Percentiles rank a stretch among this genome's conserved stretches.
Conservation (phyloP, 2,113 vertebrate species). For the Campylorhamphus procurvoides region DNA sequence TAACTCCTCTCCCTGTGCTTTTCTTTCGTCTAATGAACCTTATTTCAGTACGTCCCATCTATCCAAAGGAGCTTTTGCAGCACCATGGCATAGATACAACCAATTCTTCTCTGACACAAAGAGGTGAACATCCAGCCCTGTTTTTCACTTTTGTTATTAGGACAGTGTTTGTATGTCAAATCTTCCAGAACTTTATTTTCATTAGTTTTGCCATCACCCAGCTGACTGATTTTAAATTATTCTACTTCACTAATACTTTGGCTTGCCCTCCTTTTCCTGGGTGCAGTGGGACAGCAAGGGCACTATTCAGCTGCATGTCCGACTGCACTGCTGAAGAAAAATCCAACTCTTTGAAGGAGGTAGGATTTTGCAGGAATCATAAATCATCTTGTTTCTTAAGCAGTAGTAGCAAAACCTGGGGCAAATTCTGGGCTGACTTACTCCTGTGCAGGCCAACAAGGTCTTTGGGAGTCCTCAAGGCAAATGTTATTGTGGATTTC, state of each 20-base stretch:
- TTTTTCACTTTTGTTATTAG: neutral
- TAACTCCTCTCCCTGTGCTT: neutral
- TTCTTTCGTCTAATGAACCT: neutral
- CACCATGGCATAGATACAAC: neutral
- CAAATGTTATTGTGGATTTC: slow-evolving; percentile 48
- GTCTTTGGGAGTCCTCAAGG: slow-evolving; percentile 40
- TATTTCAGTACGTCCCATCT: neutral
- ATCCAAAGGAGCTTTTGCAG: neutral
- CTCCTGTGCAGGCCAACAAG: neutral
- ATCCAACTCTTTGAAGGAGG: neutral
- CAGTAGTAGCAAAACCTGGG: slow-evolving; percentile 1
- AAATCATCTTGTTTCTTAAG: slow-evolving; percentile 23
- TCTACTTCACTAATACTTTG: neutral
- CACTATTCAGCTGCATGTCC: neutral
- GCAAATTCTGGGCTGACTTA: slow-evolving; percentile 18
- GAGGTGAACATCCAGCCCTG: neutral
- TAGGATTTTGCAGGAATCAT: neutral
- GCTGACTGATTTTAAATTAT: neutral
- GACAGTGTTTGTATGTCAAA: neutral
- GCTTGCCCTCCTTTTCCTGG: neutral
- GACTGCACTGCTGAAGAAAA: neutral
- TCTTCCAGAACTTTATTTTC: neutral
- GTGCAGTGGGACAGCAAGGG: neutral
- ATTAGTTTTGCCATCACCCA: neutral
- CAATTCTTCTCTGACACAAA: neutral